phyloP scores from a whole-genome alignment of 2,113 vertebrate genomes.

The Lipophrys pholis region DNA sequence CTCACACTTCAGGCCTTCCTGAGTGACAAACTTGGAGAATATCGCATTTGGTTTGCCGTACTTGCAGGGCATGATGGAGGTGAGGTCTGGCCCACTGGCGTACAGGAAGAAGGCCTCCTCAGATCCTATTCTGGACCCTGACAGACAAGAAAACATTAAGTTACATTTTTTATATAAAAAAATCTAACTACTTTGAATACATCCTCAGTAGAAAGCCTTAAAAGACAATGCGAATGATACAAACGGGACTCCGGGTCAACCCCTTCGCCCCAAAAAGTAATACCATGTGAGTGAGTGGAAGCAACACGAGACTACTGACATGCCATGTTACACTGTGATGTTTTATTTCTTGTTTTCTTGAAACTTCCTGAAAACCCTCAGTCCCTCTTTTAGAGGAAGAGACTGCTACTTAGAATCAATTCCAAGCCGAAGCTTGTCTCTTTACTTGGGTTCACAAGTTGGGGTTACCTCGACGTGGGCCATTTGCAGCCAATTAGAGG shows the following conservation, averaged over 20 bases:
- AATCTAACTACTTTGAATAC: too few species aligned
- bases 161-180: too few species aligned
- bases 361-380: conserved; percentile 1
- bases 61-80: conserved; percentile 96
- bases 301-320: not conserved
- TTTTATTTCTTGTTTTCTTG: conserved; percentile 35
- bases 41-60: conserved; percentile 86
- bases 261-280: conserved; percentile 1
- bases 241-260: too few species aligned
- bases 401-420: conserved; percentile 14
- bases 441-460: conserved; percentile 56
- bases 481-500: conserved; percentile 62
- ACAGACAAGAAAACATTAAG: conserved; percentile 44
- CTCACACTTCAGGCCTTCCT: conserved; percentile 91
- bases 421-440: conserved; percentile 27
- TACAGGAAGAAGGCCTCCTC: conserved; percentile 95
- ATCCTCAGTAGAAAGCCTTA: too few species aligned
- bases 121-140: conserved; percentile 90
- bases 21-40: conserved; percentile 91
- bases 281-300: not conserved
- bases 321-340: conserved; percentile 12
- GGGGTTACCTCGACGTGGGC: conserved; percentile 22
- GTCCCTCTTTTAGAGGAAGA: conserved; percentile 20
- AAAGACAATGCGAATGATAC: too few species aligned
- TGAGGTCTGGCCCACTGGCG: conserved; percentile 91